Evolutionary conservation across 2,888 invertebrate genomes (phyloP).

Genomic region (Agelastica alni): DNA sequence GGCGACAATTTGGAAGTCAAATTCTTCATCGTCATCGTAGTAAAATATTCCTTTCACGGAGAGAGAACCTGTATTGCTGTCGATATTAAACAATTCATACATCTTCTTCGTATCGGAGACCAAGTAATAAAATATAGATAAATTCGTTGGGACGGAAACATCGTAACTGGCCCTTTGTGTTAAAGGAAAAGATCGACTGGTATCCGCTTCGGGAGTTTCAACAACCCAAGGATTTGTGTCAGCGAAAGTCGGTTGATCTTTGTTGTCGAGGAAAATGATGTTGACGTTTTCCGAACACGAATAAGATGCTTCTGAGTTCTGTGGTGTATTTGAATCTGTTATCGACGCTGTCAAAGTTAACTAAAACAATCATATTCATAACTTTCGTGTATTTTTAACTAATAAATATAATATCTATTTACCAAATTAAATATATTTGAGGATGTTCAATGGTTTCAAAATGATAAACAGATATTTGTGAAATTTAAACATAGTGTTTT

Average conservation of each 20-base stretch:
- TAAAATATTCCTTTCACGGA: conserved; percentile 52
- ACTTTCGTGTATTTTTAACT: too few relatives aligned
- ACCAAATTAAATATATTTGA: too few relatives aligned
- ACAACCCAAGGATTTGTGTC: conserved; percentile 22
- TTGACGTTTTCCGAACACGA: conserved; percentile 19
- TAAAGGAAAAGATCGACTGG: conserved; percentile 9
- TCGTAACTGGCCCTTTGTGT: conserved; percentile 18
- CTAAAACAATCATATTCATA: too few relatives aligned
- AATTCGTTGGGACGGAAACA: conserved; percentile 8
- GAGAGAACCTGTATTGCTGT: conserved; percentile 31
- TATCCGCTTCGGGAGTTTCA: conserved; percentile 26
- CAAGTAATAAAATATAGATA: conserved; percentile 35
- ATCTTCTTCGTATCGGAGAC: conserved; percentile 18
- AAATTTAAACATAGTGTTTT: too few relatives aligned
- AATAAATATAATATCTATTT: too few relatives aligned
- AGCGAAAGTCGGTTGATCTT: conserved; percentile 32
- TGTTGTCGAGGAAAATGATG: conserved; percentile 33
- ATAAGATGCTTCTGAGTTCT: conserved; percentile 29
- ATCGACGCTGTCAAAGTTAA: conserved; percentile 26
- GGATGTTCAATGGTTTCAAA: too few relatives aligned
- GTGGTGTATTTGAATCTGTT: not conserved
- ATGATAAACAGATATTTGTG: too few relatives aligned
- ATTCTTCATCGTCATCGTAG: conserved; percentile 53
- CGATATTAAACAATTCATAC: conserved; percentile 31
- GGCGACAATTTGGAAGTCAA: conserved; percentile 59